Evolutionary conservation across 2,797 vertebrate genomes (phyloP).

Genomic region (Sebastes matsubarae): DNA sequence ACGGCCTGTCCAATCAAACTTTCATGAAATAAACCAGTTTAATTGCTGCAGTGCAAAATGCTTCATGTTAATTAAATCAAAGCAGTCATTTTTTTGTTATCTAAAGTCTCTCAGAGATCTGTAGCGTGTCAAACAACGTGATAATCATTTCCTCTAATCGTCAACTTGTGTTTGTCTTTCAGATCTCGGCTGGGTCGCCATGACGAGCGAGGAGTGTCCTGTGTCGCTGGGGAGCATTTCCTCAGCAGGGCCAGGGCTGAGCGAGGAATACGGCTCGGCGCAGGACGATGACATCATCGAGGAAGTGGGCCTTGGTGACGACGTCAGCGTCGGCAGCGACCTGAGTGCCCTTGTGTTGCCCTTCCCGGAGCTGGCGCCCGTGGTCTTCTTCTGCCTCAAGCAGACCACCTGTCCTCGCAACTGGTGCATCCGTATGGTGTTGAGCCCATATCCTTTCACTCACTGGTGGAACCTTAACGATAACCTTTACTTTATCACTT

Average conservation of each 20-base stretch:
- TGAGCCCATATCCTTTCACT: constrained; percentile 97
- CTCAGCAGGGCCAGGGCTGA: constrained; percentile 76
- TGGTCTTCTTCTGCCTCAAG: constrained; percentile 98
- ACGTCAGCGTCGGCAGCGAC: constrained; percentile 81
- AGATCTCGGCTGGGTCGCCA: constrained; percentile 77
- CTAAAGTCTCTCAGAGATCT: not conserved
- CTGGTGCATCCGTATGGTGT: constrained; percentile 99
- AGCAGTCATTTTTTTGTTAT: not conserved
- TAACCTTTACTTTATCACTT: not conserved
- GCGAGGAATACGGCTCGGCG: constrained; percentile 74
- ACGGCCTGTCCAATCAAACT: not conserved
- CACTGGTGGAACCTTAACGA: not conserved
- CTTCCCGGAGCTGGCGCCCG: constrained; percentile 93
- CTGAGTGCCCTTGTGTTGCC: constrained; percentile 87
- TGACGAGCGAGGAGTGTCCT: constrained; percentile 86
- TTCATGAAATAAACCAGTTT: not conserved
- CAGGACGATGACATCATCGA: constrained; percentile 83
- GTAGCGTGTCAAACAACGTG: not conserved
- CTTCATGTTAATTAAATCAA: not conserved
- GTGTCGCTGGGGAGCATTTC: constrained; percentile 78
- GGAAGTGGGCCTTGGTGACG: constrained; percentile 77
- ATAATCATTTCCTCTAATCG: not conserved
- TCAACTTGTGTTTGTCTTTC: constrained; percentile 43
- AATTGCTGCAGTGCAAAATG: not conserved
- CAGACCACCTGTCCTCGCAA: constrained; percentile 97